Evolutionary conservation across 1,140 invertebrate species (phyloP), one percentile per base, ranked within the genome.

Genomic region (Philotrypesis tridentata): DNA sequence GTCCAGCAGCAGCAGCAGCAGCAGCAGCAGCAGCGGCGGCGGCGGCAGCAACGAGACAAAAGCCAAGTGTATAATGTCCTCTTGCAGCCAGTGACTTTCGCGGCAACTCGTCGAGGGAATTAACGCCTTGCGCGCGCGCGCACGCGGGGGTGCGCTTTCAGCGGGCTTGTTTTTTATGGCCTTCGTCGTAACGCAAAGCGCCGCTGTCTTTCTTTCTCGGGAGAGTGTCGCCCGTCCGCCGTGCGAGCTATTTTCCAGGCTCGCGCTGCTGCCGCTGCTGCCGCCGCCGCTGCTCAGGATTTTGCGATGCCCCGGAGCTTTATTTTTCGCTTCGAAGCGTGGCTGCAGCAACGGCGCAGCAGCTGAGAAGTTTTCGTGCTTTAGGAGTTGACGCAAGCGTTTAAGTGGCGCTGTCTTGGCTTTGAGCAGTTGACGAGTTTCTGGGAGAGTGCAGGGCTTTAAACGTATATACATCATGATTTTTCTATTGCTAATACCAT

Each of bases 31-130:
- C 33, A 37, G 33, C 33, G 9, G 33, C 33, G 9, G 33, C 33
- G 9, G 33, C 33, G 17, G 48, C 6, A 4, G 63, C 63, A 5
- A 5, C 63, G 63, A 65, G 63, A 65, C 63, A 65, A 65, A 65
- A 65, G 63, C 63, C 63, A 65, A 65, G 63, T 65, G 27, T 65
- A 29, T 65, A 65, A 65, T 65, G 27, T 65, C 63, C 63, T 65
- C 63, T 55, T n/a, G 48, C 48, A 55, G 48, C 17, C 27, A 27
- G 63, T 65, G 23, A 29, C 63, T 65, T 65, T 25, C 14, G 23
- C 23, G 11, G 63, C 63, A 65, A 65, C 25, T 65, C 63, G 63
- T 29, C 63, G 63, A 9, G 63, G 17, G 63, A 65, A 65, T 65
- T 65, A 65, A 29, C 63, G 27, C 27, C 17, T 14, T 12, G 55